Conservation (phyloP, 2,888 invertebrate genomes). For the Rhodophaea formosa region DNA sequence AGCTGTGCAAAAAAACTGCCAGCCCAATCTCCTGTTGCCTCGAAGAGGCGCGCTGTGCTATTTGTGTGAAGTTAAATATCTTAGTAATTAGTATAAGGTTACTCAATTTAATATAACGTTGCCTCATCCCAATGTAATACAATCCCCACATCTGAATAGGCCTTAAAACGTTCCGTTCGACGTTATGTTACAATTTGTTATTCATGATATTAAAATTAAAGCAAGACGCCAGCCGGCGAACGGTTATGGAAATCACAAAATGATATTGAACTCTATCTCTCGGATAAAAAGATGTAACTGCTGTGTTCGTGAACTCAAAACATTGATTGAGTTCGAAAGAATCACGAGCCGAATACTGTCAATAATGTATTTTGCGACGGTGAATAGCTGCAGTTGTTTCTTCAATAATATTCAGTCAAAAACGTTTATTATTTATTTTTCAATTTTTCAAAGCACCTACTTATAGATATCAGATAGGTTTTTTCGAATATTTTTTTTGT, state of each 20-base stretch:
- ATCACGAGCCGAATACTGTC: not conserved
- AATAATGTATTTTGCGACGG: not conserved
- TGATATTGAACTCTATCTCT: conserved; percentile 28
- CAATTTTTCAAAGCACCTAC: too few species aligned
- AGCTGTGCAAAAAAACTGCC: too few species aligned
- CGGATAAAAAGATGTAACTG: conserved; percentile 18
- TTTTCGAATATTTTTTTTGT: too few species aligned
- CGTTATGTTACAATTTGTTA: conserved; percentile 24
- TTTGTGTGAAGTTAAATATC: too few species aligned
- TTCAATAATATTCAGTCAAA: too few species aligned
- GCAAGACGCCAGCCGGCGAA: conserved; percentile 29
- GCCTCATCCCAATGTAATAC: not conserved
- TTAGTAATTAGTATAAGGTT: too few species aligned
- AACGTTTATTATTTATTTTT: too few species aligned
- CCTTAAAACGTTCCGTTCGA: conserved; percentile 7
- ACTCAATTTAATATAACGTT: not conserved
- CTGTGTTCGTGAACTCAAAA: conserved; percentile 8
- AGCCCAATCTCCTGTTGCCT: too few species aligned
- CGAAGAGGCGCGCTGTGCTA: too few species aligned
- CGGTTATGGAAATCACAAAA: conserved; percentile 29
- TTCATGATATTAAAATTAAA: conserved; percentile 32
- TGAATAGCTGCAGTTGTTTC: not conserved
- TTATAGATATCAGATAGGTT: too few species aligned
- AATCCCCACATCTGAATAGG: not conserved
- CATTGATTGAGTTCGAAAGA: conserved; percentile 6